phyloP scores from a whole-genome alignment of 30 jellyfish, hydroid and myxozoan species.

The Chrysaora quinquecirrha region DNA sequence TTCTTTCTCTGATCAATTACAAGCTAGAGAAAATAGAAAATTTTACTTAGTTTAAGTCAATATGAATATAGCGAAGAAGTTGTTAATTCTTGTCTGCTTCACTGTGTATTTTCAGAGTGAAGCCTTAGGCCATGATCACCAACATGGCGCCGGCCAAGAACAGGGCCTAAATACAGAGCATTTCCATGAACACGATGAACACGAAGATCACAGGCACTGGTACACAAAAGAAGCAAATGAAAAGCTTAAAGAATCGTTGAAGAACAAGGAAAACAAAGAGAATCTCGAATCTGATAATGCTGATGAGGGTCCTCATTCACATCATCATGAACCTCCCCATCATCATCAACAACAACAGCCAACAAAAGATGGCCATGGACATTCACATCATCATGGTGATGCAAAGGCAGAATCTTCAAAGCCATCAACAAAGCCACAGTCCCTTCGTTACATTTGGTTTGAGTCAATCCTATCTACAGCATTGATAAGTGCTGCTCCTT shows the following conservation, averaged over 20 bases:
- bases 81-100: not conserved
- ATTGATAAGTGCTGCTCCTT: slow-evolving; percentile 97
- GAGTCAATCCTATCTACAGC: slow-evolving; percentile 90
- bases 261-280: not conserved
- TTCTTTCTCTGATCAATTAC: not conserved
- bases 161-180: slow-evolving; percentile 61
- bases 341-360: too few species aligned
- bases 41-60: not conserved
- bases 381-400: slow-evolving; percentile 59
- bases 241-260: slow-evolving; percentile 41
- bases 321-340: slow-evolving; percentile 47
- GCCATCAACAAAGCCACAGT: not conserved
- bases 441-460: slow-evolving; percentile 82
- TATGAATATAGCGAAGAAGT: not conserved
- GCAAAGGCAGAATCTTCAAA: slow-evolving; percentile 23
- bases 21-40: not conserved
- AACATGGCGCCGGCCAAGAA: slow-evolving; percentile 16
- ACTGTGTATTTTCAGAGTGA: not conserved
- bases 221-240: slow-evolving; percentile 89
- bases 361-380: slow-evolving; percentile 33
- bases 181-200: slow-evolving; percentile 75
- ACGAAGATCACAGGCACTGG: slow-evolving; percentile 77
- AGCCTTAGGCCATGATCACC: slow-evolving; percentile 13
- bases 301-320: slow-evolving; percentile 14
- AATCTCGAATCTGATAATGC: too few species aligned